phyloP scores from a whole-genome alignment of 2,888 invertebrate genomes.

The Thalpophila matura region DNA sequence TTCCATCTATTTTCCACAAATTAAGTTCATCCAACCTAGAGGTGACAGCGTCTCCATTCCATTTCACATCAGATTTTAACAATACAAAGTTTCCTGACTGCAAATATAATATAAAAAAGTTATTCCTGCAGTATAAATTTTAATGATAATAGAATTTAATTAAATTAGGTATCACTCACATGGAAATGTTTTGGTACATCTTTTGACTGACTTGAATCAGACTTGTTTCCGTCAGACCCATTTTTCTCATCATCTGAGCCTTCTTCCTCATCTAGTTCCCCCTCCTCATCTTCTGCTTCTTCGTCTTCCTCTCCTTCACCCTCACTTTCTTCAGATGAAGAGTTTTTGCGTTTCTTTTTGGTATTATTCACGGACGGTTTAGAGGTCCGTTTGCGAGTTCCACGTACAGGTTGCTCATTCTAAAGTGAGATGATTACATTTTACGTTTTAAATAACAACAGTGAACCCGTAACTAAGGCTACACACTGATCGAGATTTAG shows the following conservation, averaged over 20 bases:
- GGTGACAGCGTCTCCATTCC: constrained; percentile 90
- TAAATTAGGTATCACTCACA: constrained; percentile 72
- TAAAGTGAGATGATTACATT: constrained; percentile 48
- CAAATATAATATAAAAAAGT: constrained; percentile 56
- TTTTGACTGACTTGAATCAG: constrained; percentile 89
- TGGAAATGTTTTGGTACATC: constrained; percentile 91
- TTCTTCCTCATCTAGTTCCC: constrained; percentile 86
- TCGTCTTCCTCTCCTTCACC: constrained; percentile 83
- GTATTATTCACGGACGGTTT: constrained; percentile 81
- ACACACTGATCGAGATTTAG: too few relatives aligned
- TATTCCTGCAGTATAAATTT: too few relatives aligned
- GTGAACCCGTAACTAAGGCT: too few relatives aligned
- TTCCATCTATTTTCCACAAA: constrained; percentile 93
- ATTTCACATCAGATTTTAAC: constrained; percentile 92
- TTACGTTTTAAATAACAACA: not conserved
- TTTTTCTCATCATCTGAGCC: constrained; percentile 90
- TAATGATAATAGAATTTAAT: too few relatives aligned
- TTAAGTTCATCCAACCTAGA: constrained; percentile 90
- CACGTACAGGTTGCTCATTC: constrained; percentile 82
- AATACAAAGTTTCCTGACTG: constrained; percentile 93
- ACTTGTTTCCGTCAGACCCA: constrained; percentile 89
- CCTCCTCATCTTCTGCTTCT: constrained; percentile 87
- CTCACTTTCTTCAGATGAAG: constrained; percentile 86
- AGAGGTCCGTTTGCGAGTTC: constrained; percentile 80
- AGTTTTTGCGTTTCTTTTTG: constrained; percentile 88